These are phyloP conservation scores for Gallirallus australis DNA, from an alignment of 2,797 vertebrate species.

Conservation along the genomic window DNA sequence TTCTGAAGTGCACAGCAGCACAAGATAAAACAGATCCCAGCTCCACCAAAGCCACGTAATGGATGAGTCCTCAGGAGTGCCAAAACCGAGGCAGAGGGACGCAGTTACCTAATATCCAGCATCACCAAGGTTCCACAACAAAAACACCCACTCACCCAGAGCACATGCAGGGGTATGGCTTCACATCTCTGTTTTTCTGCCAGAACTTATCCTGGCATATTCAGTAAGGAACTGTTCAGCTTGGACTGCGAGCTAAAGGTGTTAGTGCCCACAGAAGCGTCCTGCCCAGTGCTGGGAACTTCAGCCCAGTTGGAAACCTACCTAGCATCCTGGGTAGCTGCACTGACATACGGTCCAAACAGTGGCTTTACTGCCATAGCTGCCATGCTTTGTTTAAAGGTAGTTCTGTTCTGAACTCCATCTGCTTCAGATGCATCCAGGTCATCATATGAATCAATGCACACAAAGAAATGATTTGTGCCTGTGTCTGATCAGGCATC, in stretches of 20 bases:
- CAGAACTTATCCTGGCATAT: not conserved
- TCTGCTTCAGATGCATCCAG: not conserved
- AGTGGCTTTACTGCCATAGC: not conserved
- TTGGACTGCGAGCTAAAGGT: not conserved
- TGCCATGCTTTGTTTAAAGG: not conserved
- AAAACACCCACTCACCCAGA: not conserved
- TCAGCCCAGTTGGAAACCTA: not conserved
- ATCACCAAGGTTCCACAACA: not conserved
- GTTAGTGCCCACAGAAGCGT: not conserved
- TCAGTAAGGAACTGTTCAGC: not conserved
- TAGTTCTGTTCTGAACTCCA: not conserved
- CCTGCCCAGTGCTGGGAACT: not conserved
- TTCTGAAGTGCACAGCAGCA: accelerated
- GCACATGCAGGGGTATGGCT: not conserved
- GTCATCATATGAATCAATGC: not conserved
- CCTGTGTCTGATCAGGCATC: not conserved
- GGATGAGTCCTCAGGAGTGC: not conserved
- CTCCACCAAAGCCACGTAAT: not conserved
- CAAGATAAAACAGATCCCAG: not conserved
- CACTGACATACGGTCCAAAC: not conserved
- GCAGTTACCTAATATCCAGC: not conserved
- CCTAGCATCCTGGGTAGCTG: not conserved
- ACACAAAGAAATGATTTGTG: not conserved
- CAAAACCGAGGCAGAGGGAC: not conserved
- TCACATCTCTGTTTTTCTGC: not conserved